Percentiles rank a stretch among this genome's conserved stretches.
phyloP scores from a whole-genome alignment of 2,888 invertebrate species.

The Disparrhopalites patrizii region DNA sequence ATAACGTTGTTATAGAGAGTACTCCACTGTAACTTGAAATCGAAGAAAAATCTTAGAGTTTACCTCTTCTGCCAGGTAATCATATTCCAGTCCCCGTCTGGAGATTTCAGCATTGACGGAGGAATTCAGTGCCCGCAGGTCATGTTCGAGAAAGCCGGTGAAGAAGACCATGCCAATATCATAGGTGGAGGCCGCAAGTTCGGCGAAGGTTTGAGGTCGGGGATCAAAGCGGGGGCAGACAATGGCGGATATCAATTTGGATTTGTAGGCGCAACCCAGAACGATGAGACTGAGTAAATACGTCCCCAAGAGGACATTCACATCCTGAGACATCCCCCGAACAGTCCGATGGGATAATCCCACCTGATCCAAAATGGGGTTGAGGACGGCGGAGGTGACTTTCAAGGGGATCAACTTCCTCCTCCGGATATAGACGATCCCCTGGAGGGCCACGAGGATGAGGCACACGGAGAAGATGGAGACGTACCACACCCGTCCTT shows the following conservation, averaged over 20 bases:
- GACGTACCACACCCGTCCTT: background rate
- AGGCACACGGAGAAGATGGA: background rate
- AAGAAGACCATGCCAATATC: background rate
- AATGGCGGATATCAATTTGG: background rate
- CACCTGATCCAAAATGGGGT: background rate
- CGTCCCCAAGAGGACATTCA: background rate
- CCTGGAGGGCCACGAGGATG: background rate
- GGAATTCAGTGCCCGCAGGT: background rate
- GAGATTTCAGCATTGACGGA: background rate
- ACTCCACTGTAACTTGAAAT: too few relatives aligned
- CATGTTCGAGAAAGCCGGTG: background rate
- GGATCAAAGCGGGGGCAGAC: background rate
- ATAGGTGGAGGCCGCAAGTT: background rate
- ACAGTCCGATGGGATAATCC: background rate
- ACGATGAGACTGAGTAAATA: background rate
- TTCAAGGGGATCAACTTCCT: background rate
- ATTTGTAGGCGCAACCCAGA: slow-evolving; percentile 5
- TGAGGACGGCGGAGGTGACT: background rate
- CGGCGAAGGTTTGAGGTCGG: background rate
- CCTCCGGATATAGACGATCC: background rate
- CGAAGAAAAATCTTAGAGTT: too few relatives aligned
- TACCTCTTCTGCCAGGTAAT: background rate
- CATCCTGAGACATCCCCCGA: background rate
- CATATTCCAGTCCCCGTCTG: background rate
- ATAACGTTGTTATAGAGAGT: too few relatives aligned